A percentile compares a stretch with the other conserved stretches of the same genome.
phyloP scores from a whole-genome alignment of 1,140 invertebrate genomes.

The Tetramorium simillimum region DNA sequence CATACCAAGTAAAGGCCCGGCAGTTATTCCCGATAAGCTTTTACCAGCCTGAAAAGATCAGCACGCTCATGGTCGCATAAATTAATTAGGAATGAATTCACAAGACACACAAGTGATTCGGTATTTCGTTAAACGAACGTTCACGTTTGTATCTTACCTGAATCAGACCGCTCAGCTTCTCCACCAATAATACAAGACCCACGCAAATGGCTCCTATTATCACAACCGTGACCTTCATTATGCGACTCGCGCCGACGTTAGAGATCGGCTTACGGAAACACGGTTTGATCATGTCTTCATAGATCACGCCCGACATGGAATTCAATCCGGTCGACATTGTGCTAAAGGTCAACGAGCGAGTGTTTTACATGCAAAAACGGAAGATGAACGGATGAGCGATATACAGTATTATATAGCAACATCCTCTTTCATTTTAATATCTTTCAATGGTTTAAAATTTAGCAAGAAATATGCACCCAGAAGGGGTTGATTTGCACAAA shows the following conservation, averaged over 20 bases:
- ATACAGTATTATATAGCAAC: not conserved
- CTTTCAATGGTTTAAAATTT: not conserved
- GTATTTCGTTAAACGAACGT: not conserved
- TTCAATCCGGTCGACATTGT: constrained; percentile 93
- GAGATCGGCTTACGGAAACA: constrained; percentile 87
- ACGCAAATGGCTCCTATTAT: constrained; percentile 88
- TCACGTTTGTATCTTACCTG: constrained; percentile 82
- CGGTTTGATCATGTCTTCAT: constrained; percentile 92
- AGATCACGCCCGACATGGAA: constrained; percentile 93
- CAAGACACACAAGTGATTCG: too few species aligned
- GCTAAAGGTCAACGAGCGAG: constrained; percentile 85
- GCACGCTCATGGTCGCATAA: not conserved
- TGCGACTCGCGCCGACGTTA: constrained; percentile 87
- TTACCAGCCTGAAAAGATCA: constrained; percentile 85
- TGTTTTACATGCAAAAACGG: not conserved
- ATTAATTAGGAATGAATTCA: not conserved
- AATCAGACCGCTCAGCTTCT: constrained; percentile 89
- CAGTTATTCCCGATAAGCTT: constrained; percentile 89
- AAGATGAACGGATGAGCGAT: not conserved
- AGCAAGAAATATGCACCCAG: not conserved
- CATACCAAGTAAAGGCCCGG: constrained; percentile 91
- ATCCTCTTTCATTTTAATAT: not conserved
- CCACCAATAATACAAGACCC: constrained; percentile 89
- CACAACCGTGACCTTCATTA: constrained; percentile 90
- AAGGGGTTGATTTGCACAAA: not conserved